Base-by-base conservation (phyloP, 2,113 vertebrate genomes). In the Nannospalax galili region DNA sequence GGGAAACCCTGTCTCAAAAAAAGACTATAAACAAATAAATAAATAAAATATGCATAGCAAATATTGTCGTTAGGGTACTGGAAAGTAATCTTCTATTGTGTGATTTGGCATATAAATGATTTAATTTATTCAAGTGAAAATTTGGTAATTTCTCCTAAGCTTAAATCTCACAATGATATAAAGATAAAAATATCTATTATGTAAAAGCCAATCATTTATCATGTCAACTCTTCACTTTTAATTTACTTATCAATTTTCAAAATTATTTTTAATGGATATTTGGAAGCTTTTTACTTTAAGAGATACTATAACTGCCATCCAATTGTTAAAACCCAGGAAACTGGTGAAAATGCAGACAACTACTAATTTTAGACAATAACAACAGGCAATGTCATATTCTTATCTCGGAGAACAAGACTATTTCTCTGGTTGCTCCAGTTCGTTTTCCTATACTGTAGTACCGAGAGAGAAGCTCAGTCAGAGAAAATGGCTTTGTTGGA, bases 261-360 rank as follows among this genome's bases (percentile, higher is more conserved):
- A 89, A 69, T 75, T 89, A 81, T 92, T 75, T 70, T 56, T 64
- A 73, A 79, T 56, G 1, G 86, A 75, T 74, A 84, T 52, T 80
- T 56, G 40, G 1, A 91, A 75, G 2, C 35, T 74, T 70, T 19
- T 90, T 7, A 32, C 8, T 77, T 84, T 24, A 78, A 73, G 84
- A 37, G 45, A 9, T 65, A 45, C 5, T 72, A 5, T 5, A 86
- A 32, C 40, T 91, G 2, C 1, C 56, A 5, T 30, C 10, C 32
- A 82, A 1, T 3, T 70, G 24, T 60, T 70, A 73, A 52, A 86
- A 77, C 28, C 0, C n/a, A 90, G 42, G 67, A 70, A 93, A 60
- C 4, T 28, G 10, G 2, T 42, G 22, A 84, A 69, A 69, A 60
- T 73, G 6, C 32, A n/a, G 70, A 6, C 48, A 72, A 65, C 2